These are phyloP conservation scores for Pachyuromys duprasi DNA, from an alignment of 2,797 vertebrate genomes.

Conservation along the genomic window DNA sequence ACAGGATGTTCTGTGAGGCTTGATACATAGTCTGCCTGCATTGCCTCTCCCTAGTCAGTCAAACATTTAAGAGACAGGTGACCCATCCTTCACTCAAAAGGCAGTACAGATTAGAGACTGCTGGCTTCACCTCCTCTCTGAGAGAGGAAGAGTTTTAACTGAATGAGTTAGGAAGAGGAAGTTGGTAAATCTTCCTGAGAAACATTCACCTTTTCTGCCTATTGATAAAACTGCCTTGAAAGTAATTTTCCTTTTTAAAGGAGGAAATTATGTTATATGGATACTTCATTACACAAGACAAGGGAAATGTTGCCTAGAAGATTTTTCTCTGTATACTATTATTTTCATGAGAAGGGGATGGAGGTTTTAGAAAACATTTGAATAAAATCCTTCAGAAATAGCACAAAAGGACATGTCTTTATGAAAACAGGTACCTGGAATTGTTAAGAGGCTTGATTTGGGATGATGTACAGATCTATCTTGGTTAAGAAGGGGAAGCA, in stretches of 20 bases:
- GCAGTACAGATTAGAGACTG: neutral
- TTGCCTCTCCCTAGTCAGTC: neutral
- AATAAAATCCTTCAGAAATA: neutral
- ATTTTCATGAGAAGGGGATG: neutral
- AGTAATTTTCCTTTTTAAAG: neutral
- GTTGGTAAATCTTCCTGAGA: neutral
- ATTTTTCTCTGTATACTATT: neutral
- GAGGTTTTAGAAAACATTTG: neutral
- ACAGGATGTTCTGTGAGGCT: neutral
- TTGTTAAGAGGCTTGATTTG: neutral
- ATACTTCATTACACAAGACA: neutral
- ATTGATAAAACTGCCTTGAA: neutral
- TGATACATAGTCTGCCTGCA: neutral
- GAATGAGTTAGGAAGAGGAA: constrained; percentile 31
- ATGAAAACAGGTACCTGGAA: neutral
- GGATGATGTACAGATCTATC: neutral
- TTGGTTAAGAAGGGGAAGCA: neutral
- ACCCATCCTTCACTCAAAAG: too few relatives aligned
- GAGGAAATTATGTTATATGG: neutral
- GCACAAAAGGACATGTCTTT: neutral
- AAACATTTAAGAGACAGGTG: neutral
- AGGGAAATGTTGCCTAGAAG: neutral
- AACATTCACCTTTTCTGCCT: neutral
- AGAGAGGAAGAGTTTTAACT: neutral
- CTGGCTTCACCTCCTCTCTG: constrained; percentile 42